Base-by-base conservation (phyloP, 92 coral and sea anemone species). In the Parazoanthus atlanticus region DNA sequence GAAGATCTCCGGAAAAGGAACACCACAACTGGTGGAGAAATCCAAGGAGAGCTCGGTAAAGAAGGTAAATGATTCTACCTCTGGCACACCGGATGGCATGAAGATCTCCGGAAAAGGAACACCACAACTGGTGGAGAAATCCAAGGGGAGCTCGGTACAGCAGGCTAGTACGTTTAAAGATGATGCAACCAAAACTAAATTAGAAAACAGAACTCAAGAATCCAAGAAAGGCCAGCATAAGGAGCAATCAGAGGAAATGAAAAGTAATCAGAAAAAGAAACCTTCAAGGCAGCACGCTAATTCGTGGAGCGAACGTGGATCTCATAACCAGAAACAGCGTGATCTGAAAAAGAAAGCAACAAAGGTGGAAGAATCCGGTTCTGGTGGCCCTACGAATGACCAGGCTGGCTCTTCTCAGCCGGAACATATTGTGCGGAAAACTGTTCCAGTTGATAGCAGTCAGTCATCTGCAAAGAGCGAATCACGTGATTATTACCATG, bases 281-380 rank as follows among this genome's bases (percentile, higher is more conserved):
- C 65, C 78, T 46, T 28, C 65, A 70, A 84, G 87, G 66, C 78
- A 69, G 36, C 87, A 84, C 15, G 56, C 87, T n/a, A 84, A 46
- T 5, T 84, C 87, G 13, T 84, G 87, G 78, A 84, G 87, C 17
- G 87, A 84, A 74, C 78, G 33, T 26, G 65, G 54, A 1, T 70
- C 87, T 8, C 13, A 49, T 10, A 31, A 30, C 38, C 58, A 46
- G 38, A 49, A 41, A 49, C 74, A 67, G 29, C 69, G 17, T 70
- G 78, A 30, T 69, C 40, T 29, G 28, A 43, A 84, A 47, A 40
- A n/a, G 33, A 5, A 2, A 9, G 58, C 31, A 34, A 13, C 76
- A 8, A 72, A 84, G 49, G n/a, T 30, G 29, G 58, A 84, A 41
- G 67, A 72, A 23, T 69, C 66, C 15, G 11, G 10, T 17, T 43